phyloP scores from a whole-genome alignment of 2,888 invertebrate species.

The Polyommatus iphigenia region DNA sequence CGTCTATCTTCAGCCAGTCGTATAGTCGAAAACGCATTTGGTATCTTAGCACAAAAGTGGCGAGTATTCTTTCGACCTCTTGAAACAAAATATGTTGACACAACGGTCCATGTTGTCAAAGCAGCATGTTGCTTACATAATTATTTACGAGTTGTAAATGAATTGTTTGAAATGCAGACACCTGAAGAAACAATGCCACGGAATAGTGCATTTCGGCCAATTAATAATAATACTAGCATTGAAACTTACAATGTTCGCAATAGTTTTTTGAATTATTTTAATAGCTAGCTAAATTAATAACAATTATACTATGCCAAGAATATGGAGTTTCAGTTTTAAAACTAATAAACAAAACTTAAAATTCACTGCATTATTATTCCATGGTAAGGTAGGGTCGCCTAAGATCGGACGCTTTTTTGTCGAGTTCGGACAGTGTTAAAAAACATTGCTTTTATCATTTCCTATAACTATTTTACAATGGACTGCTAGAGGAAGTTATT shows the following conservation, averaged over 20 bases:
- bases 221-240: too few species aligned
- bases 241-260: slow-evolving; percentile 17
- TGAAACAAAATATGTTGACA: slow-evolving; percentile 36
- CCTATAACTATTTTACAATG: too few species aligned
- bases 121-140: slow-evolving; percentile 39
- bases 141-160: slow-evolving; percentile 34
- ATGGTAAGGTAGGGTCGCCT: not conserved
- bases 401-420: not conserved
- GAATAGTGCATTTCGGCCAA: slow-evolving; percentile 33
- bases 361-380: too few species aligned
- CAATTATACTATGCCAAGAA: too few species aligned
- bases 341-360: too few species aligned
- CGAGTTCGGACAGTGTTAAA: not conserved
- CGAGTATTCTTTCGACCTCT: slow-evolving; percentile 34
- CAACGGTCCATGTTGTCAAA: slow-evolving; percentile 39
- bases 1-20: slow-evolving; percentile 30
- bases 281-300: too few species aligned
- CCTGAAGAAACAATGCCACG: slow-evolving; percentile 34
- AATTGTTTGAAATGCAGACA: slow-evolving; percentile 24
- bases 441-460: not conserved
- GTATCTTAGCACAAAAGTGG: slow-evolving; percentile 29
- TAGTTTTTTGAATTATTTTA: too few species aligned
- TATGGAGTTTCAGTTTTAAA: too few species aligned
- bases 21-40: slow-evolving; percentile 18
- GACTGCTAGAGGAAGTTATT: too few species aligned